phyloP scores from a whole-genome alignment of 2,113 vertebrate genomes.

The Lepisosteus osseus region DNA sequence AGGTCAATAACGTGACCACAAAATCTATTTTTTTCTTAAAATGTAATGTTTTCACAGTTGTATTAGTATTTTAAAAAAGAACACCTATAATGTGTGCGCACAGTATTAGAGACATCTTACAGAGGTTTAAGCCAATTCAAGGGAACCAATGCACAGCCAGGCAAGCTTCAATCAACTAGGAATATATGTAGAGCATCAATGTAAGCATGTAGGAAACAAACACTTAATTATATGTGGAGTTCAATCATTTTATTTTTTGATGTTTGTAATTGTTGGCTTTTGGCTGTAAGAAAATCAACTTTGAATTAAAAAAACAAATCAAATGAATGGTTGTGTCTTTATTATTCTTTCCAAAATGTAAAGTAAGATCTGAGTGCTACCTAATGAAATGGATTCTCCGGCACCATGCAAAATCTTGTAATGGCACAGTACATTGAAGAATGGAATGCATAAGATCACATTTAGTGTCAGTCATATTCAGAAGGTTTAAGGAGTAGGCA shows the following conservation, averaged over 20 bases:
- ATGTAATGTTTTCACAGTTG: constrained; percentile 57
- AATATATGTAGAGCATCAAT: constrained; percentile 11
- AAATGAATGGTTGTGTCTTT: not conserved
- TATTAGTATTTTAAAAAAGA: constrained; percentile 31
- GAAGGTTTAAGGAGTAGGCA: no score
- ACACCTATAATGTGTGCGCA: constrained; percentile 29
- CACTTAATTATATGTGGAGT: constrained; percentile 26
- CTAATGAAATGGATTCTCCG: no score
- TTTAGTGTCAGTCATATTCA: no score
- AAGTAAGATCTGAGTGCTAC: no score
- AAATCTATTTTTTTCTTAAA: constrained; percentile 55
- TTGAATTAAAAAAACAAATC: constrained; percentile 45
- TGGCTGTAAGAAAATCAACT: constrained; percentile 49
- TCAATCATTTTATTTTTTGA: constrained; percentile 33
- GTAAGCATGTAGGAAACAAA: constrained; percentile 14
- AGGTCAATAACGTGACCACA: constrained; percentile 62
- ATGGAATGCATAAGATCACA: no score
- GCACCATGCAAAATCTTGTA: no score
- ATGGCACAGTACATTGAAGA: no score
- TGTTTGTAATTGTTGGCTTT: constrained; percentile 49
- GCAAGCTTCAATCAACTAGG: not conserved
- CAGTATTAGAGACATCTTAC: constrained; percentile 43
- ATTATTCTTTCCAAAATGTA: not conserved
- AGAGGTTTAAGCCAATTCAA: constrained; percentile 20
- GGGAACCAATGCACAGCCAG: constrained; percentile 17